Base-by-base conservation (phyloP, 2,888 invertebrate genomes). In the Polymixis flavicincta region DNA sequence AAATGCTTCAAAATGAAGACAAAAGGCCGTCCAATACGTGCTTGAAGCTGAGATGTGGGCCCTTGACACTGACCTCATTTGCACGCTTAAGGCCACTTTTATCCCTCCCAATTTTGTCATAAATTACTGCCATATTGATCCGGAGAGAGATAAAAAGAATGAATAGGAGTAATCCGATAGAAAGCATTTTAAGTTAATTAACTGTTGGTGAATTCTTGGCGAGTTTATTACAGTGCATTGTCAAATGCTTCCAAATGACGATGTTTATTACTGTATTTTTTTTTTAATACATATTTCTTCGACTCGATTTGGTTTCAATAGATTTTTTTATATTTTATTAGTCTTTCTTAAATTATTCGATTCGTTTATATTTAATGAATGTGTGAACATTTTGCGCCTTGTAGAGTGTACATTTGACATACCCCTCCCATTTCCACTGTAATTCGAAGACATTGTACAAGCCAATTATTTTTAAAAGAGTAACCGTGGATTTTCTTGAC, bases 31-130 rank as follows among this genome's bases (percentile, higher is more conserved):
- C 60, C 84, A 71, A 82, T 84, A 82, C 64, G 80, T 74, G 74
- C 84, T 82, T 61, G 60, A 83, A 37, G 68, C 65, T 57, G n/a
- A 65, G 81, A 83, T 61, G 55, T 60, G 13, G 19, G 61, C 70
- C 32, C 80, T 74, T 84, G 75, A 71, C 81, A 84, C 57, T 84
- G 81, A 60, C 84, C 81, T 84, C 63, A 71, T 84, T 82, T 67
- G 9, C 68, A 48, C 57, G 52, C 75, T 71, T 79, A 52, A 71
- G 57, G 66, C 63, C 74, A 42, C 67, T 68, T 74, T 55, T 45
- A 79, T 81, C 66, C 65, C 67, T 72, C 83, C 83, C 65, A 61
- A 83, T 70, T 78, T 66, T 50, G 54, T 82, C 82, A 76, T 80
- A 76, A 82, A 61, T 67, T 80, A 82, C 78, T 68, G 83, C 65